Evolutionary conservation across 2,888 invertebrate genomes (phyloP).

Genomic region (Siphlonurus alternatus): DNA sequence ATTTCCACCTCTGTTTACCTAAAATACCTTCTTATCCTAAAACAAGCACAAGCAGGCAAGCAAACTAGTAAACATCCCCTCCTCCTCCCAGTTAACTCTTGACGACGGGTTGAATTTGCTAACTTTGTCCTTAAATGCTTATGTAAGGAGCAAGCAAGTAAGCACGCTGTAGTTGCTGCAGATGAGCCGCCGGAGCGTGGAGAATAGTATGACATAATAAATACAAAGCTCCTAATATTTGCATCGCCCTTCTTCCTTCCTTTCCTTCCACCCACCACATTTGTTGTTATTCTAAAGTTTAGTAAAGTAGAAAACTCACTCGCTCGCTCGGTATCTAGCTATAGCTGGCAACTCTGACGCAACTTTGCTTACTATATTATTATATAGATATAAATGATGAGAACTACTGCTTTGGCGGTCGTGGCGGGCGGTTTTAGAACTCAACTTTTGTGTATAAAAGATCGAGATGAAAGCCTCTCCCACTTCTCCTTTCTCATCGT

Average conservation of each 20-base stretch:
- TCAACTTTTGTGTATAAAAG: background rate
- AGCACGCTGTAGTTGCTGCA: background rate
- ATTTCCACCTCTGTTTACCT: background rate
- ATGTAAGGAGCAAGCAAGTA: background rate
- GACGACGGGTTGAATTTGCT: background rate
- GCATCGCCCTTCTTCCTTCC: background rate
- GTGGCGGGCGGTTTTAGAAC: background rate
- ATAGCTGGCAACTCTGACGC: background rate
- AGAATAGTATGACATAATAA: background rate
- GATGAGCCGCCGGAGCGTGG: background rate
- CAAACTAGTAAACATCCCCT: background rate
- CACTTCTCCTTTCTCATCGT: no score
- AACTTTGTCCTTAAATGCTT: background rate
- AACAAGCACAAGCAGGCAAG: background rate
- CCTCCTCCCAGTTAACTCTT: background rate
- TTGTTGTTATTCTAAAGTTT: background rate
- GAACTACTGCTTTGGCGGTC: no score
- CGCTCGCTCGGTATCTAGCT: background rate
- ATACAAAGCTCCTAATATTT: background rate
- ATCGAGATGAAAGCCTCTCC: background rate
- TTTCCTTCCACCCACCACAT: background rate
- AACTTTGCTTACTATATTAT: background rate
- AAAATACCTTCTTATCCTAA: background rate
- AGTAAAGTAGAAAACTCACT: background rate
- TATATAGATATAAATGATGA: background rate